Evolutionary conservation across 23 tunicate genomes (phyloP).

Genomic region (Corella eumyota): DNA sequence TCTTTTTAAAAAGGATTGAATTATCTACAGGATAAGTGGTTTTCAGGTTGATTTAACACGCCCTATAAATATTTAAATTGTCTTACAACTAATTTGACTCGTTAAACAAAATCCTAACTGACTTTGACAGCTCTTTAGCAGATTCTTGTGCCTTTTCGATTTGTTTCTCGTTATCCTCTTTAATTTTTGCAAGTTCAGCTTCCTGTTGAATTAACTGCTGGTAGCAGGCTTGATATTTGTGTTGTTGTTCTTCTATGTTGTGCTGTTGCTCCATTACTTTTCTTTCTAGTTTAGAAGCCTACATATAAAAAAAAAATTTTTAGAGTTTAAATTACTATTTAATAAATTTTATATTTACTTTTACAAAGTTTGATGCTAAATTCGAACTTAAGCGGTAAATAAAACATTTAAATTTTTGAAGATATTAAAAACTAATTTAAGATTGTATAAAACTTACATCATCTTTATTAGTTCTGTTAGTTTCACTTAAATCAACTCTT

Average conservation of each 20-base stretch:
- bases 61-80: background rate
- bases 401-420: no score
- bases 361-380: no score
- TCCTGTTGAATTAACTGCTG: constrained; percentile 55
- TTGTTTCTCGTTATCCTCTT: constrained; percentile 50
- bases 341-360: no score
- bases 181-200: constrained; percentile 44
- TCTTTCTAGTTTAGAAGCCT: background rate
- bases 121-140: constrained; percentile 46
- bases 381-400: no score
- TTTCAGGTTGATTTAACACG: background rate
- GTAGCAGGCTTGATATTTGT: constrained; percentile 67
- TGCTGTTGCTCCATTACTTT: constrained; percentile 28
- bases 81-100: background rate
- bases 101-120: background rate
- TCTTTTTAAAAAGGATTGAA: background rate
- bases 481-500: constrained; percentile 70
- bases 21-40: background rate
- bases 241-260: constrained; percentile 43
- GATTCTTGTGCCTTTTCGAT: constrained; percentile 27
- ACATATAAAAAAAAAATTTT: background rate
- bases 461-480: constrained; percentile 49
- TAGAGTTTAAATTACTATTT: no score
- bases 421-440: no score
- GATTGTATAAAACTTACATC: constrained; percentile 49